phyloP scores from a whole-genome alignment of 2,888 invertebrate species.

The Pheosia tremula region DNA sequence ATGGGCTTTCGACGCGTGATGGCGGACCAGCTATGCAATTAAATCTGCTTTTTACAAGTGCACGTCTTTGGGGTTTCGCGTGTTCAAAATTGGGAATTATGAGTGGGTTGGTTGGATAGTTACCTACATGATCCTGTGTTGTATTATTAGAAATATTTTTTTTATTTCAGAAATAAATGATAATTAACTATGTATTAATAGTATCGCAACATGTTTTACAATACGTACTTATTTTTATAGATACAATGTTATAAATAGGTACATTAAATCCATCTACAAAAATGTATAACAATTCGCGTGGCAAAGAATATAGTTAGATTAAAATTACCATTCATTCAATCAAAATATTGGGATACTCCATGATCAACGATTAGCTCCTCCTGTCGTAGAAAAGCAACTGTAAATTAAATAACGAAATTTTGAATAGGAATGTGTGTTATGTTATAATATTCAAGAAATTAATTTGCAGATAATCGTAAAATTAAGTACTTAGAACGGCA shows the following conservation, averaged over 20 bases:
- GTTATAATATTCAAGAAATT: no score
- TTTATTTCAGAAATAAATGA: no score
- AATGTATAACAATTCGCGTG: slow-evolving; percentile 9
- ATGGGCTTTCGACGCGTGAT: slow-evolving; percentile 65
- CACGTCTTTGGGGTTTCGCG: neutral
- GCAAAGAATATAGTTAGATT: slow-evolving; percentile 14
- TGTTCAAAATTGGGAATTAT: neutral
- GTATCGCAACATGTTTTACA: no score
- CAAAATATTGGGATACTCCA: slow-evolving; percentile 23
- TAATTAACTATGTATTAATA: no score
- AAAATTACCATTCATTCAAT: slow-evolving; percentile 40
- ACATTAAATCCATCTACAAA: no score
- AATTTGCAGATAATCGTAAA: no score
- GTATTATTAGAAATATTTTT: no score
- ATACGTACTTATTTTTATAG: no score
- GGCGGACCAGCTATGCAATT: slow-evolving; percentile 68
- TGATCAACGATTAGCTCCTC: slow-evolving; percentile 15
- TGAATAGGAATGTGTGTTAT: no score
- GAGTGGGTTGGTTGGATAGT: neutral
- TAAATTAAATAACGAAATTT: slow-evolving; percentile 8
- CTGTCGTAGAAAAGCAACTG: slow-evolving; percentile 25
- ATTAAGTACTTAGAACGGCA: no score
- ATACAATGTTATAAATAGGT: no score
- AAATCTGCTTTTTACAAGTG: slow-evolving; percentile 52
- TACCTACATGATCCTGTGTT: no score